Evolutionary conservation across 2,888 invertebrate species (phyloP).

Genomic region (Aspidiotus destructor): DNA sequence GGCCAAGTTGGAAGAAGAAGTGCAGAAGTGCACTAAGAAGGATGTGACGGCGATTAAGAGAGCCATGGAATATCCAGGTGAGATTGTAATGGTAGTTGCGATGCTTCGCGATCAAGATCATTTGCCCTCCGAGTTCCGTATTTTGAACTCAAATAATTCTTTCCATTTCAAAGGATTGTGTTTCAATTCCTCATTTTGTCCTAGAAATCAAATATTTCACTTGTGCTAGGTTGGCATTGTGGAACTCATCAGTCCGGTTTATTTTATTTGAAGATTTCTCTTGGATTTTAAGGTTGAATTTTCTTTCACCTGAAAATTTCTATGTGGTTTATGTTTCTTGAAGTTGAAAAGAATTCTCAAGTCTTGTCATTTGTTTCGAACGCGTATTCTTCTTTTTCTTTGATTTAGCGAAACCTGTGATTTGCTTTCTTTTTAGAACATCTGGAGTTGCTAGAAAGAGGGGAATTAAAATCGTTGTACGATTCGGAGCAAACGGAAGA

Average conservation of each 20-base stretch:
- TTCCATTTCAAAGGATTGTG: no score
- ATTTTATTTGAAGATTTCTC: no score
- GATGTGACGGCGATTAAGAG: constrained; percentile 84
- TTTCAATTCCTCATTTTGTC: not conserved
- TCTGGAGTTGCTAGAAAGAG: constrained; percentile 70
- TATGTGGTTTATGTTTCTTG: no score
- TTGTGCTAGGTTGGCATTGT: not conserved
- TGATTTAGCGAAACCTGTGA: no score
- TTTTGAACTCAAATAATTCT: no score
- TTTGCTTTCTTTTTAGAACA: constrained; percentile 50
- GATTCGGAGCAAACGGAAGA: constrained; percentile 19
- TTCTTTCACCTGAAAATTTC: no score
- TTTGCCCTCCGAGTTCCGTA: no score
- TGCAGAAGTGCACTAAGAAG: constrained; percentile 93
- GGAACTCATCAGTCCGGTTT: no score
- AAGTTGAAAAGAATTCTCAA: not conserved
- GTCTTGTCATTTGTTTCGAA: not conserved
- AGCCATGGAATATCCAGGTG: constrained; percentile 88
- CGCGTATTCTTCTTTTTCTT: no score
- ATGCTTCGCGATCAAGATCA: no score
- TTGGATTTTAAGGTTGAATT: no score
- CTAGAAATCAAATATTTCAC: not conserved
- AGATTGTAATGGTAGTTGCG: constrained; percentile 32
- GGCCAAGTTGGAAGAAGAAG: constrained; percentile 95
- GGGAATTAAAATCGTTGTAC: constrained; percentile 60